Conservation (phyloP, 1,140 invertebrate species). For the Pinna nobilis region DNA sequence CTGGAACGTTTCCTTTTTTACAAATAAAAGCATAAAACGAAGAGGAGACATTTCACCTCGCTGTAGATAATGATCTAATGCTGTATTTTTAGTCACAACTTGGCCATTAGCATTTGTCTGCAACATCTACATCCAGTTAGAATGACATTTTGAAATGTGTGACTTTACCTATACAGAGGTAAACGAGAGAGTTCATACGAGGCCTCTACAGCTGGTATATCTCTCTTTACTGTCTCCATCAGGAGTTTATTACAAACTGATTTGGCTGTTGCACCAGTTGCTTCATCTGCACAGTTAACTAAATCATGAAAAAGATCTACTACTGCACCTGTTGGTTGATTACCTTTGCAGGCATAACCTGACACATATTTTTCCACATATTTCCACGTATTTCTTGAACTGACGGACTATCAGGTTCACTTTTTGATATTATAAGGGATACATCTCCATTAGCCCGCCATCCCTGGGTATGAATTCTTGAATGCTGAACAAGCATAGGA, state of each 20-base stretch:
- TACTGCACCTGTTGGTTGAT: conserved; percentile 27
- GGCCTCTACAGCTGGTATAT: conserved; percentile 29
- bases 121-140: conserved; percentile 5
- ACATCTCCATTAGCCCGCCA: conserved; percentile 50
- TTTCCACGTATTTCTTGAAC: conserved; percentile 26
- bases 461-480: conserved; percentile 37
- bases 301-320: conserved; percentile 25
- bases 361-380: conserved; percentile 35
- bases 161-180: conserved; percentile 30
- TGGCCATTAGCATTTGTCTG: neutral
- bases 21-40: conserved; percentile 22
- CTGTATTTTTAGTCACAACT: neutral
- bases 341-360: conserved; percentile 39
- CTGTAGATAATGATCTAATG: conserved; percentile 3
- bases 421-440: conserved; percentile 46
- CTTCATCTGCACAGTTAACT: conserved; percentile 14
- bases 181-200: conserved; percentile 26
- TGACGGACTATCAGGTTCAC: conserved; percentile 45
- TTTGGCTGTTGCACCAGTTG: conserved; percentile 10
- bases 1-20: conserved; percentile 18
- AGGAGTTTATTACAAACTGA: conserved; percentile 21
- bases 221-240: conserved; percentile 28
- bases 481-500: conserved; percentile 41
- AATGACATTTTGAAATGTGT: conserved; percentile 26
- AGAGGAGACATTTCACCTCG: neutral